A percentile compares a stretch with the other conserved stretches of the same genome.
Evolutionary conservation across 2,888 invertebrate species (phyloP).

Genomic region (Trimorus sp.): DNA sequence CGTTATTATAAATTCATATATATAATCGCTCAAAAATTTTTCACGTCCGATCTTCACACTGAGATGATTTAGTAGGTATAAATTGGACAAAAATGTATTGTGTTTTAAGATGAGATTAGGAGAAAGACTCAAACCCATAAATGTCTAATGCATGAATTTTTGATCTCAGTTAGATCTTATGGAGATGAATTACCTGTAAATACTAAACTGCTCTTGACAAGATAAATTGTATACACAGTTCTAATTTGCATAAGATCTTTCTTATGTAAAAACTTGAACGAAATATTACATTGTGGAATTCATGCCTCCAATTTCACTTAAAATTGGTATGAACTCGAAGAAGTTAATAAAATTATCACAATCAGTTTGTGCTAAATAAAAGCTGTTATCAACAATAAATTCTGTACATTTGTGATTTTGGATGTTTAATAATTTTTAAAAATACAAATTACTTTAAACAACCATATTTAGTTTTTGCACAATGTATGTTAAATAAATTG

Average conservation of each 20-base stretch:
- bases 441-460: no score
- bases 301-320: neutral
- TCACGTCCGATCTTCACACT: slow-evolving; percentile 40
- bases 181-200: slow-evolving; percentile 49
- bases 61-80: slow-evolving; percentile 24
- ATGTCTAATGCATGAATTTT: slow-evolving; percentile 29
- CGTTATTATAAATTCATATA: slow-evolving; percentile 1
- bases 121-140: slow-evolving; percentile 16
- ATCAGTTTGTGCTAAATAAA: neutral
- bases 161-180: slow-evolving; percentile 34
- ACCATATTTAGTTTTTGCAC: no score
- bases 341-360: neutral
- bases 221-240: slow-evolving; percentile 30
- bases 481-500: no score
- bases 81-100: slow-evolving; percentile 32
- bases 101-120: slow-evolving; percentile 31
- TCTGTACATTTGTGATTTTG: no score
- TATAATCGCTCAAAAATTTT: slow-evolving; percentile 33
- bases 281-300: slow-evolving; percentile 19
- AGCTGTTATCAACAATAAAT: no score
- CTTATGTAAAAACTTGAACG: slow-evolving; percentile 28
- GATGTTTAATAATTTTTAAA: no score
- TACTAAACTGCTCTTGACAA: slow-evolving; percentile 22
- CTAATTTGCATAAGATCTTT: slow-evolving; percentile 46
- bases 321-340: slow-evolving; percentile 10